Conservation (phyloP, 2,113 vertebrate genomes). For the Dendrocopos noguchii region DNA sequence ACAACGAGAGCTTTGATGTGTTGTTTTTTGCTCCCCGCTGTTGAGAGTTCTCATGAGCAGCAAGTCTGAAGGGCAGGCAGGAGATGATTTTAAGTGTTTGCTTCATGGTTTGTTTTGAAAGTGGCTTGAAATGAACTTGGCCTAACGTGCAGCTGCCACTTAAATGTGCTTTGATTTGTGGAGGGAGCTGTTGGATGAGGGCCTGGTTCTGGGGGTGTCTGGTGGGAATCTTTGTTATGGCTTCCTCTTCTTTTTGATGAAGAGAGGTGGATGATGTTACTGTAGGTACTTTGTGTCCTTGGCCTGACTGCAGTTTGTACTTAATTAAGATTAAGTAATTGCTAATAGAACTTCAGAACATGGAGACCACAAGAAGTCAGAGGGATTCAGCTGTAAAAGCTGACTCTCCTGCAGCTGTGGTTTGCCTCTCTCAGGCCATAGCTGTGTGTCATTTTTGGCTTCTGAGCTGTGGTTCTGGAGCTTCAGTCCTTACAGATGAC, state of each 20-base stretch:
- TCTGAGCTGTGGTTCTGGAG: not conserved
- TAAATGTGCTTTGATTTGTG: not conserved
- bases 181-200: not conserved
- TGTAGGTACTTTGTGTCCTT: not conserved
- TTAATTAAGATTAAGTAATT: not conserved
- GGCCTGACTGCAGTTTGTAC: not conserved
- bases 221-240: not conserved
- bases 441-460: not conserved
- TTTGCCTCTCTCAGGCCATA: not conserved
- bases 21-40: not conserved
- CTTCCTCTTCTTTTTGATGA: not conserved
- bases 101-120: not conserved
- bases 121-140: not conserved
- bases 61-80: not conserved
- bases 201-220: not conserved
- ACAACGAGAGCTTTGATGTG: not conserved
- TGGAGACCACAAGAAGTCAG: not conserved
- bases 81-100: not conserved
- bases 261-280: fast-evolving
- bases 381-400: not conserved
- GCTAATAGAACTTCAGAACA: fast-evolving
- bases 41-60: not conserved
- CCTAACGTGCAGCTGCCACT: fast-evolving
- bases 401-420: not conserved
- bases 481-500: not conserved